Evolutionary conservation across 2,113 vertebrate genomes (phyloP).

Genomic region (Mesitornis unicolor): DNA sequence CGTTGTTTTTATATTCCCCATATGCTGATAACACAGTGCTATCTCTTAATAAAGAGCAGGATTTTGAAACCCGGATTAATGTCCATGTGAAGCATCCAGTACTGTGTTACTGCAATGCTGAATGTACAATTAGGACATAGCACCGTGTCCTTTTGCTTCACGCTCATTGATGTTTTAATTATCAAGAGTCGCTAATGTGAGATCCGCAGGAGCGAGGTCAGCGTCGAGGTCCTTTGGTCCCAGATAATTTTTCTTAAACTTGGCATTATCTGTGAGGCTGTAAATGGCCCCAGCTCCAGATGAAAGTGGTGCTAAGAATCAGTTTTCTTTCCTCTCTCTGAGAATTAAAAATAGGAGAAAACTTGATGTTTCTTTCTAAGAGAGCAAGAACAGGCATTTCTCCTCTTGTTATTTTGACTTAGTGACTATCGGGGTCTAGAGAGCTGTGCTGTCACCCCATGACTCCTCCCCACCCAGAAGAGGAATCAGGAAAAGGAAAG

Average conservation of each 20-base stretch:
- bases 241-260: neutral
- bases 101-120: neutral
- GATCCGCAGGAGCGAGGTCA: neutral
- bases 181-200: neutral
- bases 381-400: neutral
- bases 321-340: neutral
- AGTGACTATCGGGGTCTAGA: too few species aligned
- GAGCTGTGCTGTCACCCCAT: too few species aligned
- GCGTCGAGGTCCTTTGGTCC: neutral
- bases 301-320: neutral
- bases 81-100: neutral
- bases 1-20: neutral
- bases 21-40: too few species aligned
- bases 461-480: too few species aligned
- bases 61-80: neutral
- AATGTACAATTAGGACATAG: neutral
- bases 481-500: too few species aligned
- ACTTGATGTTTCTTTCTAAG: neutral
- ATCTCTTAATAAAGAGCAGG: too few species aligned
- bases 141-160: neutral
- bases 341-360: neutral
- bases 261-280: neutral
- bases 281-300: neutral
- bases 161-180: neutral
- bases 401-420: too few species aligned